Conservation (phyloP, 2,113 vertebrate genomes). For the Crotalus helleri region DNA sequence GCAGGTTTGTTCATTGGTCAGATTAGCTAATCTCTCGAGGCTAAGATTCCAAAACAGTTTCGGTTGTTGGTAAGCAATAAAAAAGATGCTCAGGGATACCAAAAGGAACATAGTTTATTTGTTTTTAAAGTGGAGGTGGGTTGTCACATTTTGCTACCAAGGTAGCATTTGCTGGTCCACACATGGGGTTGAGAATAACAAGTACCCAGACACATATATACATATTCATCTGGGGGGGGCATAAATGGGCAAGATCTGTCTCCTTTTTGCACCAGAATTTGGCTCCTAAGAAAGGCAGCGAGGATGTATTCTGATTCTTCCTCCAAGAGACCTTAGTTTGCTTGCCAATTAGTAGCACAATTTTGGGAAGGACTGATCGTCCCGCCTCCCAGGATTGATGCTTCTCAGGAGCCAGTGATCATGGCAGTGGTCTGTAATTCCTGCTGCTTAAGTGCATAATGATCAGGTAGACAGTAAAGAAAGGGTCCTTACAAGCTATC, state of each 20-base stretch:
- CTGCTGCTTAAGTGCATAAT: background rate
- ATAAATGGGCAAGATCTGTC: background rate
- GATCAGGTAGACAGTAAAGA: background rate
- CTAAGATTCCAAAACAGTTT: slow-evolving; percentile 21
- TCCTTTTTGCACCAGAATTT: background rate
- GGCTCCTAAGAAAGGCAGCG: background rate
- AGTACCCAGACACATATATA: background rate
- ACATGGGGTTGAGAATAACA: background rate
- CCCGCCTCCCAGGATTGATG: background rate
- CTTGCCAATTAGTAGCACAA: background rate
- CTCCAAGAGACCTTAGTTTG: background rate
- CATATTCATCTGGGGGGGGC: background rate
- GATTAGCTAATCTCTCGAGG: slow-evolving; percentile 21
- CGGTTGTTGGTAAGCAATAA: background rate
- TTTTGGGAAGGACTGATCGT: background rate
- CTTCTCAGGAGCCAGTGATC: background rate
- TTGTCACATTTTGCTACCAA: background rate
- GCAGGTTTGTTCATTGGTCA: slow-evolving; percentile 19
- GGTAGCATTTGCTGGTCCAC: background rate
- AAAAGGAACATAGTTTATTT: background rate
- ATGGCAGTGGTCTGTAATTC: background rate
- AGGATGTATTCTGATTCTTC: background rate
- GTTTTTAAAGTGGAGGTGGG: background rate
- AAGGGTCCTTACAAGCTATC: background rate
- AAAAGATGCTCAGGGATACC: background rate